Conservation (phyloP, 2,113 vertebrate genomes). For the Dipodomys merriami region DNA sequence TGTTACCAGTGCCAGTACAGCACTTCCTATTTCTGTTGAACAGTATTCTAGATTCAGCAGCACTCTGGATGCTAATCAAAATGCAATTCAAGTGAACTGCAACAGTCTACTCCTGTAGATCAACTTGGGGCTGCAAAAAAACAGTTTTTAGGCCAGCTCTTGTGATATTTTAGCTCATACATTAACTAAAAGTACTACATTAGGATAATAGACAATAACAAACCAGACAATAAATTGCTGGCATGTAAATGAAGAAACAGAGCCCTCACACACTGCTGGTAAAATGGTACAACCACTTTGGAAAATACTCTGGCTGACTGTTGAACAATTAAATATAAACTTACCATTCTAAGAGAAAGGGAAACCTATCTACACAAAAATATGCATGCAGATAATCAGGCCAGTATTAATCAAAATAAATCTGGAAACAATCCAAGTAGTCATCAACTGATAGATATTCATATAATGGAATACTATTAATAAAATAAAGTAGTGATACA, state of each 20-base stretch:
- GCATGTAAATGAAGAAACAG: neutral
- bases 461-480: slow-evolving; percentile 41
- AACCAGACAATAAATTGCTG: neutral
- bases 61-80: neutral
- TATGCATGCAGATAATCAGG: neutral
- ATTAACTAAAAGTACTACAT: neutral
- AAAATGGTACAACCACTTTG: slow-evolving; percentile 40
- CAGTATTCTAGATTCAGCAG: neutral
- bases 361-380: slow-evolving; percentile 34
- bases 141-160: slow-evolving; percentile 30
- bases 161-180: neutral
- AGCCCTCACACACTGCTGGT: neutral
- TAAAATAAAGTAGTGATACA: slow-evolving; percentile 31
- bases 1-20: neutral
- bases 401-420: slow-evolving; percentile 44
- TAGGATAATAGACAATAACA: neutral
- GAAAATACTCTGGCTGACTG: slow-evolving; percentile 41
- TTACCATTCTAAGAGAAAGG: neutral
- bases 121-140: slow-evolving; percentile 34
- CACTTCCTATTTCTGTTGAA: slow-evolving; percentile 10
- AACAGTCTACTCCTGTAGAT: slow-evolving; percentile 16
- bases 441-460: slow-evolving; percentile 33
- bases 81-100: neutral
- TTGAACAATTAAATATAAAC: neutral
- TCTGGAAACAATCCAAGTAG: slow-evolving; percentile 29